Conservation (phyloP, 2,113 vertebrate species). For the Tachysurus fulvidraco region DNA sequence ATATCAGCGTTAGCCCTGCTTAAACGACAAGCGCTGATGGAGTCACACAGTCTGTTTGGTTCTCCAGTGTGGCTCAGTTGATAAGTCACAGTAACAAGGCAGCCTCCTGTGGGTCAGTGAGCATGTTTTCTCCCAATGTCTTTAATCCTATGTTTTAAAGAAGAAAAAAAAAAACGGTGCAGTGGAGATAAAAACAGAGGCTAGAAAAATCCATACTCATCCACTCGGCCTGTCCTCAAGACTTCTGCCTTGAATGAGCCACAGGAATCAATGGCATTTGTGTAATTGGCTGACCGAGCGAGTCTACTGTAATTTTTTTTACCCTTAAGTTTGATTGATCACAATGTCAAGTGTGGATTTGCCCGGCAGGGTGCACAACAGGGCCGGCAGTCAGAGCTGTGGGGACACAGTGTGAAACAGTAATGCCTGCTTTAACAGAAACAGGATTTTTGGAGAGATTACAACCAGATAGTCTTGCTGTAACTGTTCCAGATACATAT, state of each 20-base stretch:
- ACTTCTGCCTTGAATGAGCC: constrained; percentile 31
- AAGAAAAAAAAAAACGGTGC: not conserved
- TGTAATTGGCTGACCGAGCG: constrained; percentile 38
- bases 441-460: constrained; percentile 10
- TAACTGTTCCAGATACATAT: not conserved
- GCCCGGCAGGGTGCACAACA: constrained; percentile 12
- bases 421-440: constrained; percentile 14
- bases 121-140: constrained; percentile 39
- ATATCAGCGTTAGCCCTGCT: constrained; percentile 13
- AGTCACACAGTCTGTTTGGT: constrained; percentile 24
- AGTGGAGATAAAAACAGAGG: constrained; percentile 23
- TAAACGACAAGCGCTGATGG: constrained; percentile 27
- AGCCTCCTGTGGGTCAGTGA: constrained; percentile 28
- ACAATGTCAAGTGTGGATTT: constrained; percentile 35
- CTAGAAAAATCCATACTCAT: constrained; percentile 49
- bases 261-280: constrained; percentile 48
- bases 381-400: not conserved
- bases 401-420: not conserved
- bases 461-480: not conserved
- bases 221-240: constrained; percentile 31
- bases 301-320: constrained; percentile 41
- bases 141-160: constrained; percentile 40
- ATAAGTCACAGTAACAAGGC: constrained; percentile 42
- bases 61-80: constrained; percentile 22
- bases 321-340: constrained; percentile 41